These are phyloP conservation scores for Meriones unguiculatus DNA, from an alignment of 2,113 vertebrate genomes.

Conservation along the genomic window DNA sequence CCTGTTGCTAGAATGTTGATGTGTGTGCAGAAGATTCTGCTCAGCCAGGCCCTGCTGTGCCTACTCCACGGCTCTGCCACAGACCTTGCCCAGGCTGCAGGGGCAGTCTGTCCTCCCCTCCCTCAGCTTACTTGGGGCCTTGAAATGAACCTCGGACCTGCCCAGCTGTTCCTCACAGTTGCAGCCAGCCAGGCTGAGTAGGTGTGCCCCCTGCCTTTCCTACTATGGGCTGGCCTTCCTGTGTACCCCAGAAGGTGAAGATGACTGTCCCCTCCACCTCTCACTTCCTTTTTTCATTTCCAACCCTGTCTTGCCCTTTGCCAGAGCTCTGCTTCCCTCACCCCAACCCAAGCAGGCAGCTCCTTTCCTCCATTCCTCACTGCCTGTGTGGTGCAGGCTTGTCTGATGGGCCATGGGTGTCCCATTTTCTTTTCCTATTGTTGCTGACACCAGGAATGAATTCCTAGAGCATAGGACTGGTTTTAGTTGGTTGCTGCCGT, in stretches of 20 bases:
- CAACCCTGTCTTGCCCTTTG: background rate
- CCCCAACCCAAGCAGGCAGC: background rate
- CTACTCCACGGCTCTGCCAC: background rate
- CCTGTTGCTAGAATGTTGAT: background rate
- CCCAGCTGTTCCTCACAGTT: background rate
- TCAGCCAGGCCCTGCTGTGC: accelerated
- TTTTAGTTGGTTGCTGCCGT: background rate
- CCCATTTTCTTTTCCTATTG: background rate
- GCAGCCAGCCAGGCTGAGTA: background rate
- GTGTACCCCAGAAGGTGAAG: background rate
- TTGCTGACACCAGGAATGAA: background rate
- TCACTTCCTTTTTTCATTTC: background rate
- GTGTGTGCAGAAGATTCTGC: background rate
- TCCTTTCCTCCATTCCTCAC: background rate
- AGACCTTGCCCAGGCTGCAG: accelerated
- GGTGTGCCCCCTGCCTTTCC: background rate
- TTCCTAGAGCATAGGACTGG: background rate
- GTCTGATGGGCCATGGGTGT: accelerated
- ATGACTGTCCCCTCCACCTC: background rate
- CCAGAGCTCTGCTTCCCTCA: background rate
- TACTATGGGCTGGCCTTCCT: background rate
- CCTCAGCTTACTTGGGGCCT: background rate
- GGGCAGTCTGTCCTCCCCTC: background rate
- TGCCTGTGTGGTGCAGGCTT: background rate
- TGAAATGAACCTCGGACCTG: background rate